Evolutionary conservation across 2,888 invertebrate species (phyloP), one percentile per base, ranked within the genome.

Genomic region (Himalopsyche anomala): DNA sequence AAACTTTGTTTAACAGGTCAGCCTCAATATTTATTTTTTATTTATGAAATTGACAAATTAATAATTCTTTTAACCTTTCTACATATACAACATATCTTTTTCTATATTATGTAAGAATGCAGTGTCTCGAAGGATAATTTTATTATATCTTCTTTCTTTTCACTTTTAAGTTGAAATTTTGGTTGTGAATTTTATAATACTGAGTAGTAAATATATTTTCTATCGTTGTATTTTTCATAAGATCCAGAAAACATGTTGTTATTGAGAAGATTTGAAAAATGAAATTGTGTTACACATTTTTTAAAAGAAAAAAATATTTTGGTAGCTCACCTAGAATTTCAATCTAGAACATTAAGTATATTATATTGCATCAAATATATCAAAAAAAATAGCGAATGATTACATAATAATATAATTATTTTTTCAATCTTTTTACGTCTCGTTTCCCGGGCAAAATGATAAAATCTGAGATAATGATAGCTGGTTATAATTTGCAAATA

Each of bases 1-100:
- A 98, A 91, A 97, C 98, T 0, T 94, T 98, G 38, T 96, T 95
- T 87, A 94, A 94, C 89, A 94, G 95, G 96, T 95, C 89, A 92
- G 93, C 90, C 81, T 93, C 28, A 42, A 40, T 74, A 82, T 28
- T 38, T 42, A 38, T 54, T n/a, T 40, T 80, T 79, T 17, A 12
- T 12, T 36, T 36, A 28, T 69, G 36, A 38, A 5, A 84, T 4
- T 15, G 51, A 51, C 5, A 3, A 12, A 51, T 51, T 2, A 51
- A 15, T 15, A 51, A 51, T 51, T 15, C 51, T 51, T 51, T 9
- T 9, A 40, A 40, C 40, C 40, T 6, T 40, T 45, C 6, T 45
- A 11, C 11, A 15, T 51, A 15, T 15, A 12, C 12, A 54, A 36
- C 54, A 81, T 83, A 42, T 83, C 9, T 5, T 62, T 11, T 42